phyloP scores from a whole-genome alignment of 2,888 invertebrate species.

The Tenthredo amoena region DNA sequence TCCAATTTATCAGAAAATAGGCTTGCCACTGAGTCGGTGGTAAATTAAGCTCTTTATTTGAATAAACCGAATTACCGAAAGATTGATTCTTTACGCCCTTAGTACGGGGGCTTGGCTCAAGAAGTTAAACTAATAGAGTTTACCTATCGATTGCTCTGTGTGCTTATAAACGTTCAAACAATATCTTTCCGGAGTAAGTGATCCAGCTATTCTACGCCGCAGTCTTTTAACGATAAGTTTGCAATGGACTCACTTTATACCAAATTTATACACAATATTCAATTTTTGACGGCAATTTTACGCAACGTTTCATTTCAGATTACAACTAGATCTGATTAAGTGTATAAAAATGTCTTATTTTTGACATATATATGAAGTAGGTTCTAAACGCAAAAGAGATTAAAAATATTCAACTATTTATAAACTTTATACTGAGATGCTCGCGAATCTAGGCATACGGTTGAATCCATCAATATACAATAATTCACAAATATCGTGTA shows the following conservation, averaged over 20 bases:
- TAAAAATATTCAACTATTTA: background rate
- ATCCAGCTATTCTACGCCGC: background rate
- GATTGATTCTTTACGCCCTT: constrained; percentile 4
- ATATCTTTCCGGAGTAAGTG: background rate
- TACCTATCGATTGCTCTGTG: background rate
- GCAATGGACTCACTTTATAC: background rate
- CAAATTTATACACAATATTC: background rate
- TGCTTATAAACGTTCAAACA: background rate
- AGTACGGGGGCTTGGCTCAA: constrained; percentile 18
- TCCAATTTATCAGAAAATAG: background rate
- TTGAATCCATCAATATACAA: background rate
- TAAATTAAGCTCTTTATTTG: background rate
- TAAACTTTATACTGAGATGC: background rate
- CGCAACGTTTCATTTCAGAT: background rate
- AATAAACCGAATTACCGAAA: background rate
- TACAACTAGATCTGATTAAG: background rate
- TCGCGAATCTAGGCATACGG: background rate
- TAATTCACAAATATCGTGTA: background rate
- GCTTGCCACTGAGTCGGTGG: background rate
- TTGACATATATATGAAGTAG: background rate
- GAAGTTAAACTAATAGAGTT: background rate
- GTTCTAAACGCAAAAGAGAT: background rate
- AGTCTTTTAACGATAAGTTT: background rate
- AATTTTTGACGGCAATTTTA: background rate
- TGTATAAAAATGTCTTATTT: background rate